phyloP scores from a whole-genome alignment of 2,797 vertebrate species.

The Coranthus polyacanthus region DNA sequence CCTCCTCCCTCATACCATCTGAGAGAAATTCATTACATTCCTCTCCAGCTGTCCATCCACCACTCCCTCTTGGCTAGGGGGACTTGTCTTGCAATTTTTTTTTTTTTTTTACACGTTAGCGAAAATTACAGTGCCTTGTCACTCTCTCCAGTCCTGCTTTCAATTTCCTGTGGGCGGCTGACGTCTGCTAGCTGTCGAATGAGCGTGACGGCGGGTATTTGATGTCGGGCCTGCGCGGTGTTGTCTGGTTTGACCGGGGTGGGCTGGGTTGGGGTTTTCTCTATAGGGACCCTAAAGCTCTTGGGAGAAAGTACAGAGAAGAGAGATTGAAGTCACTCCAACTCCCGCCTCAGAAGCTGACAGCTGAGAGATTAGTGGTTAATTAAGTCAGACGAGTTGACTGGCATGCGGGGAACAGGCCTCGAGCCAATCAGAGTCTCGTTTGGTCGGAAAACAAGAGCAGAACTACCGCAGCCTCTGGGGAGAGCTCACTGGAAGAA shows the following conservation, averaged over 20 bases:
- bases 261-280: slow-evolving; percentile 36
- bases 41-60: slow-evolving; percentile 60
- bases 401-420: slow-evolving; percentile 63
- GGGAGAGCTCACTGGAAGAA: slow-evolving; percentile 52
- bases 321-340: slow-evolving; percentile 75
- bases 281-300: slow-evolving; percentile 58
- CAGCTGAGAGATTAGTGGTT: slow-evolving; percentile 79
- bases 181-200: slow-evolving; percentile 59
- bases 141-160: slow-evolving; percentile 40
- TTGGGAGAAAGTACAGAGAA: slow-evolving; percentile 55
- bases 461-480: slow-evolving; percentile 39
- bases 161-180: slow-evolving; percentile 74
- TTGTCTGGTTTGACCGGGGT: slow-evolving; percentile 35
- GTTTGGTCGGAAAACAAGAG: slow-evolving; percentile 53
- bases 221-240: slow-evolving; percentile 45
- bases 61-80: slow-evolving; percentile 35
- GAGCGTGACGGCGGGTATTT: slow-evolving; percentile 48
- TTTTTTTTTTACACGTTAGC: slow-evolving; percentile 22
- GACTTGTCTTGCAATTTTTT: slow-evolving; percentile 29
- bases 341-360: slow-evolving; percentile 73
- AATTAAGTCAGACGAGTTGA: slow-evolving; percentile 74
- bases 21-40: slow-evolving; percentile 63
- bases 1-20: slow-evolving; percentile 12
- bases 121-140: slow-evolving; percentile 54
- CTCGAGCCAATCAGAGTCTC: slow-evolving; percentile 66